These are phyloP conservation scores for Drosophila ficusphila DNA, from an alignment of 1,140 invertebrate genomes.

Conservation along the genomic window DNA sequence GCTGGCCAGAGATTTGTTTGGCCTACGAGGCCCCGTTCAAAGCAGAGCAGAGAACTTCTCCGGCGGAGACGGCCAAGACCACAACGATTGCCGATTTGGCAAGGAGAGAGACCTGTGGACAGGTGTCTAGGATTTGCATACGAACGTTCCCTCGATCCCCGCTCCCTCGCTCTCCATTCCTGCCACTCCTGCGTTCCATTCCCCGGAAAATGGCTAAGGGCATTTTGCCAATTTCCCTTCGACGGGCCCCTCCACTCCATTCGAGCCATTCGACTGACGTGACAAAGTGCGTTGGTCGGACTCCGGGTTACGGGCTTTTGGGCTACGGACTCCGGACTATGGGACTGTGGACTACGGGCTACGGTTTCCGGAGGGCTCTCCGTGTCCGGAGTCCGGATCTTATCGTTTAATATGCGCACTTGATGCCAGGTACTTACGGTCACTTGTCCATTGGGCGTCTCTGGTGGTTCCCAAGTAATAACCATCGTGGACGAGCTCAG, in stretches of 20 bases:
- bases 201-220: constrained; percentile 39
- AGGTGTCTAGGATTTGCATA: constrained; percentile 19
- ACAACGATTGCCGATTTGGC: constrained; percentile 9
- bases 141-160: constrained; percentile 2
- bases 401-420: constrained; percentile 62
- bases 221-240: constrained; percentile 56
- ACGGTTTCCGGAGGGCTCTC: background rate
- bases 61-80: background rate
- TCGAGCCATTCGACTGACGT: constrained; percentile 17
- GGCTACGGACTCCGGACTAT: background rate
- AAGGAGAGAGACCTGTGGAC: constrained; percentile 10
- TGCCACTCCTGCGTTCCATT: no score
- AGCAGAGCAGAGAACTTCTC: background rate
- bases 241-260: constrained; percentile 1
- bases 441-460: constrained; percentile 98
- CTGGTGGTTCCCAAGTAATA: constrained; percentile 98
- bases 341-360: no score
- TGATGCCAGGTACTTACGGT: constrained; percentile 88
- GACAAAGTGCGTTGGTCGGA: constrained; percentile 38
- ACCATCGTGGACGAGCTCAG: constrained; percentile 97
- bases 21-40: background rate
- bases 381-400: background rate
- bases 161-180: no score
- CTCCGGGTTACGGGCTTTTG: background rate
- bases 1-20: constrained; percentile 18